Evolutionary conservation across 2,888 invertebrate genomes (phyloP).

Genomic region (Xanthia icteritia): DNA sequence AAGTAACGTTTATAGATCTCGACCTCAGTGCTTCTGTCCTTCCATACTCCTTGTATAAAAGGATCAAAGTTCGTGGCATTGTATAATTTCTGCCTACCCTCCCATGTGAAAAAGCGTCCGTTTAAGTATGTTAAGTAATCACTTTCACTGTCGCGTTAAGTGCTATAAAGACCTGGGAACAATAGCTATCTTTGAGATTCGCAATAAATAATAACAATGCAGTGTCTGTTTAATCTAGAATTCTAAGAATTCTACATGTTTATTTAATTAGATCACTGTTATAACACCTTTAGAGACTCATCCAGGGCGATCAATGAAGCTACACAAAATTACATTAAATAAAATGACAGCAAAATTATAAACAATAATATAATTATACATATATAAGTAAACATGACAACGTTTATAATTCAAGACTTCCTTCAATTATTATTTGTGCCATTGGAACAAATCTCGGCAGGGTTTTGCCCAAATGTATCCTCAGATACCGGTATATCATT

Average conservation of each 20-base stretch:
- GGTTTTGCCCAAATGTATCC: not conserved
- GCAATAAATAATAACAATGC: slow-evolving; percentile 26
- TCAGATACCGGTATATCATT: not conserved
- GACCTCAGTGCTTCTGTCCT: not conserved
- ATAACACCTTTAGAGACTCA: too few relatives aligned
- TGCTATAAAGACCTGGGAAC: slow-evolving; percentile 19
- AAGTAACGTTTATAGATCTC: not conserved
- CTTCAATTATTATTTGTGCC: not conserved
- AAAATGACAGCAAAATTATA: not conserved
- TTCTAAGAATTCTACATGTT: not conserved
- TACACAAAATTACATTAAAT: not conserved
- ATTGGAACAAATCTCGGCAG: not conserved
- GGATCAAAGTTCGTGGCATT: too few relatives aligned
- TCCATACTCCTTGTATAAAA: not conserved
- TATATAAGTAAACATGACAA: not conserved
- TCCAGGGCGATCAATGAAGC: not conserved
- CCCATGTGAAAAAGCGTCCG: too few relatives aligned
- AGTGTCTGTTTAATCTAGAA: not conserved
- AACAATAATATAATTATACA: too few relatives aligned
- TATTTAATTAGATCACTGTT: not conserved
- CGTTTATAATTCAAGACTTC: not conserved
- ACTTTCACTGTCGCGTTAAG: slow-evolving; percentile 10
- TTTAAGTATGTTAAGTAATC: slow-evolving; percentile 1
- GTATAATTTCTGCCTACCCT: not conserved
- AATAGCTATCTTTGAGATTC: slow-evolving; percentile 32